Base-by-base conservation (phyloP, 2,888 invertebrate species). In the Andrena bucephala region DNA sequence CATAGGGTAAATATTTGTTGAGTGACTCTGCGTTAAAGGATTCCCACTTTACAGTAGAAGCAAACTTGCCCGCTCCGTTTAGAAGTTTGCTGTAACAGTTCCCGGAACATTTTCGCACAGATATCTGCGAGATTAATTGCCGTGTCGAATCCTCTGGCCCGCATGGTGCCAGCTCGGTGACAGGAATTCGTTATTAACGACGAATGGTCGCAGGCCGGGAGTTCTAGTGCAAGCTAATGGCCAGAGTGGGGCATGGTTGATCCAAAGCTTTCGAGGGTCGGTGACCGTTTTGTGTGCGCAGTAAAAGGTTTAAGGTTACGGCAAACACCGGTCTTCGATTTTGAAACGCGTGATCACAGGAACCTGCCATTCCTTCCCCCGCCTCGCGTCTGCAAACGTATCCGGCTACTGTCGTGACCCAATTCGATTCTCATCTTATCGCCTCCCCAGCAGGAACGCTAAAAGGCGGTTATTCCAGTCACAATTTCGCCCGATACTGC, bases 271-370 rank as follows among this genome's bases (percentile, higher is more conserved):
- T 63, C 29, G 24, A 42, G 31, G 52, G 20, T 57, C 29, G 27
- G n/a, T 48, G 70, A 48, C 33, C 36, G 27, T 5, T 42, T 42
- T 66, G 27, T 63, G 52, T 70, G 27, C 59, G 54, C 50, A 57
- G 10, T 7, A 50, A 63, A 81, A 80, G 54, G 73, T 83, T 76
- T 83, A 68, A 68, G 65, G 54, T 81, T 81, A 54, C 36, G 5
- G n/a, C 31, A 78, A 73, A 84, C 60, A 77, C 36, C 52, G 27
- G 50, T 31, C 24, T 50, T 42, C 36, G 33, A 68, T 42, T 50
- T 8, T 10, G 10, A 73, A 69, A 52, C 27, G 27, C 24, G 16
- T 16, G 16, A 20, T 6, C 20, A 24, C 33, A 36, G n/a, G 36
- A 59, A 57, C 4, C 13, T 2, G 54, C 6, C 54, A 57, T 65